Evolutionary conservation across 2,888 invertebrate species (phyloP), one percentile per base, ranked within the genome.

Genomic region (Cecidostiba fungosa): DNA sequence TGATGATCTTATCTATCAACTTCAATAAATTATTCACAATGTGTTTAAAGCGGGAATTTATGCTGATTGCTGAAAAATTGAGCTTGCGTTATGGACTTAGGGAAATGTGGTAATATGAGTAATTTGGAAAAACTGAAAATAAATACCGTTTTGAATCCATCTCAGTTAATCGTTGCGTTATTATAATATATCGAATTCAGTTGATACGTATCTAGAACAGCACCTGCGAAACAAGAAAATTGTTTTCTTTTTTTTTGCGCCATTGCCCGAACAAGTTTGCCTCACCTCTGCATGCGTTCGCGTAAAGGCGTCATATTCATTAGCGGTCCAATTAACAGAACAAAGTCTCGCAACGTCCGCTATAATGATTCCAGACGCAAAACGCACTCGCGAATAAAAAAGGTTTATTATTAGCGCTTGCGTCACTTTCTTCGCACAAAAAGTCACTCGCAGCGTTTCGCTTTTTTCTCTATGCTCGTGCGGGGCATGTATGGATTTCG

Each of bases 291-390:
- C n/a, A n/a, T 23, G 66, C 23, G 66, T 14, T 23, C 4, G 50
- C 14, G 16, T 23, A 59, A 5, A 14, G 66, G 26, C 86, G 86
- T 86, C 84, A 87, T 86, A 88, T 89, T 89, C 88, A 89, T 88
- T 87, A 89, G 87, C 86, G 84, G 87, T 87, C 87, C 87, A 89
- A 89, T 89, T 89, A 89, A 87, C 87, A 69, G 74, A 84, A 85
- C 87, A 87, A 87, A 88, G 87, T 82, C 81, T 81, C 54, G 23
- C 70, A 19, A 19, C 19, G n/a, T 32, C 19, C 19, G 16, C 3
- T 50, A 19, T 50, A 19, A 50, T 50, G 5, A 19, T 50, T 19
- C 19, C 19, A 50, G 5, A 50, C 4, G 3, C 4, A 43, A n/a
- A 43, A 43, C 12, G 43, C 43, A 43, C 43, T 43, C 43, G 43